These are phyloP conservation scores for Bombus picipes DNA, from an alignment of 1,140 invertebrate genomes.

Conservation along the genomic window DNA sequence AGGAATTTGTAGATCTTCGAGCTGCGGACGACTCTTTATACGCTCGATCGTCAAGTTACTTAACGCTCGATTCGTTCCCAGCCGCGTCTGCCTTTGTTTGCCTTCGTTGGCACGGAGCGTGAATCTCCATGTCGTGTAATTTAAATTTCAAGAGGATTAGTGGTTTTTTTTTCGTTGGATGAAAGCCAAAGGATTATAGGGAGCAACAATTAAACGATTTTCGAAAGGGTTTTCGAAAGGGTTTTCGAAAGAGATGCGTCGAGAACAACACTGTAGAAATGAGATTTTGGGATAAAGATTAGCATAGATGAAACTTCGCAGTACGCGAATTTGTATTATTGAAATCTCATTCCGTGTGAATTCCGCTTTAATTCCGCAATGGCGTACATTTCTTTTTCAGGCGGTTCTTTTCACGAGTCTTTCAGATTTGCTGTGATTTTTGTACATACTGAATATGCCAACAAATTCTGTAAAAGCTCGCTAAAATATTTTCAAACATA, in stretches of 20 bases:
- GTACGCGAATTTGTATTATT: no score
- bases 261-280: neutral
- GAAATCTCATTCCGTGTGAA: no score
- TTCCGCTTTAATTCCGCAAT: no score
- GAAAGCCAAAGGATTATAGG: neutral
- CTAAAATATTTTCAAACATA: no score
- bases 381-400: no score
- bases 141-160: neutral
- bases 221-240: neutral
- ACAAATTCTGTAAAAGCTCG: no score
- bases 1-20: neutral
- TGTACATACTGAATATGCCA: no score
- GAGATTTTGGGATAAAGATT: neutral
- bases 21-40: neutral
- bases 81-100: neutral
- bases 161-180: neutral
- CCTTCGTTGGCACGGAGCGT: neutral
- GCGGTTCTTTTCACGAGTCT: no score
- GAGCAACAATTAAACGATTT: neutral
- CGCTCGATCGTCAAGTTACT: neutral
- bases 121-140: neutral
- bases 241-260: neutral
- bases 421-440: no score
- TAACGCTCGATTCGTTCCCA: neutral
- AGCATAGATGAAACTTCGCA: no score